Evolutionary conservation across 2,888 invertebrate species (phyloP).

Genomic region (Eilema sororculum): DNA sequence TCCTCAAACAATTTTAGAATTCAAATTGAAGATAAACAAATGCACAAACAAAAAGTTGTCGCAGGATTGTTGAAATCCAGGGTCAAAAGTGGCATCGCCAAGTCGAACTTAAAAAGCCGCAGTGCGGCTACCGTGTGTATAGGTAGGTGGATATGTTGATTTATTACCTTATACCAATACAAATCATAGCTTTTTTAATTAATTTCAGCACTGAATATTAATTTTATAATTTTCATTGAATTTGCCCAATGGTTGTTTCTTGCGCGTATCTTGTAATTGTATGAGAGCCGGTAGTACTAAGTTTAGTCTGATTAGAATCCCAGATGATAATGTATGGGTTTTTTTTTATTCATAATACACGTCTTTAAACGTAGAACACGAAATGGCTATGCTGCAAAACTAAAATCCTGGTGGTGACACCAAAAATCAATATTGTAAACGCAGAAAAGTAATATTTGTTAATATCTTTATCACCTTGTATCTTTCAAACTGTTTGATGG

Average conservation of each 20-base stretch:
- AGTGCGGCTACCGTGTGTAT: conserved; percentile 1
- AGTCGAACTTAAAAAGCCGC: neutral
- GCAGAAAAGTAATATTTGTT: no score
- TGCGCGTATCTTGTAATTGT: no score
- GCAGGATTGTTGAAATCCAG: conserved; percentile 35
- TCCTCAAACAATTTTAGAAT: conserved; percentile 54
- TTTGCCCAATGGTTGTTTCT: neutral
- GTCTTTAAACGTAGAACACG: no score
- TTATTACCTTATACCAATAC: neutral
- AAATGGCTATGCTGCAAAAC: no score
- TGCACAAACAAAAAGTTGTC: conserved; percentile 46
- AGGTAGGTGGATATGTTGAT: neutral
- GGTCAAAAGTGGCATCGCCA: conserved; percentile 6
- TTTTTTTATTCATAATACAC: no score
- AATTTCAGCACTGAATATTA: neutral
- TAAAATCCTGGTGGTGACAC: no score
- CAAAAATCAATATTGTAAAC: no score
- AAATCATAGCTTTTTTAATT: neutral
- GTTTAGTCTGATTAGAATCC: no score
- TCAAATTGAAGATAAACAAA: conserved; percentile 57
- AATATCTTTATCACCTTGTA: neutral
- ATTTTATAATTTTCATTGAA: neutral
- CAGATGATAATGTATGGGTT: no score
- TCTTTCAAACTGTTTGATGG: neutral
- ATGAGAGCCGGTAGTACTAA: no score